A percentile compares a stretch with the other conserved stretches of the same genome.
phyloP scores from a whole-genome alignment of 2,888 invertebrate species.

The Acheta domesticus region DNA sequence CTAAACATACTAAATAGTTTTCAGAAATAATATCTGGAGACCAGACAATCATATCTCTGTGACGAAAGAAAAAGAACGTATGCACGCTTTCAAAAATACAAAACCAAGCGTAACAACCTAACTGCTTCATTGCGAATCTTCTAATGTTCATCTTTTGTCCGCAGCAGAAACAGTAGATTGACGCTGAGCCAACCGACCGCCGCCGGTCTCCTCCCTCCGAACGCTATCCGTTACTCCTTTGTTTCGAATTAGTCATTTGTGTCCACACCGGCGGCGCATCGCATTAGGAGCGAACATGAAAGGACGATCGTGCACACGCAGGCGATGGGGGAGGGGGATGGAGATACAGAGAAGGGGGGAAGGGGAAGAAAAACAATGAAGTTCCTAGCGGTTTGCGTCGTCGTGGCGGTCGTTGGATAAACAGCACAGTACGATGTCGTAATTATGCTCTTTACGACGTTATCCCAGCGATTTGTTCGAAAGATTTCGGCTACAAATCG shows the following conservation, averaged over 20 bases:
- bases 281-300: background rate
- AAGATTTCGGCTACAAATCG: background rate
- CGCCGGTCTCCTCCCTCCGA: background rate
- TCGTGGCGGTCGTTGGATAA: background rate
- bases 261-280: background rate
- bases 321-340: background rate
- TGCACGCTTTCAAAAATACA: too few relatives aligned
- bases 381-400: background rate
- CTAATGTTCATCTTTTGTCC: background rate
- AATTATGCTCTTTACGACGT: background rate
- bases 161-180: background rate
- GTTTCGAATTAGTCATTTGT: constrained; percentile 11
- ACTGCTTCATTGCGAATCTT: too few relatives aligned
- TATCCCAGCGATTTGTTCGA: background rate
- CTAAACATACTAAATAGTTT: too few relatives aligned
- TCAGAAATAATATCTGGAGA: too few relatives aligned
- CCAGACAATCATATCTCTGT: too few relatives aligned
- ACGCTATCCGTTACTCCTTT: background rate
- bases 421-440: background rate
- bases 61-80: too few relatives aligned
- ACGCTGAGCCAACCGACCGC: background rate
- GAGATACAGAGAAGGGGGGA: background rate
- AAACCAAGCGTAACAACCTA: too few relatives aligned
- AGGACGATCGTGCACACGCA: background rate
- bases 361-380: background rate